Evolutionary conservation across 2,797 vertebrate genomes (phyloP).

Genomic region (Mycteria americana): DNA sequence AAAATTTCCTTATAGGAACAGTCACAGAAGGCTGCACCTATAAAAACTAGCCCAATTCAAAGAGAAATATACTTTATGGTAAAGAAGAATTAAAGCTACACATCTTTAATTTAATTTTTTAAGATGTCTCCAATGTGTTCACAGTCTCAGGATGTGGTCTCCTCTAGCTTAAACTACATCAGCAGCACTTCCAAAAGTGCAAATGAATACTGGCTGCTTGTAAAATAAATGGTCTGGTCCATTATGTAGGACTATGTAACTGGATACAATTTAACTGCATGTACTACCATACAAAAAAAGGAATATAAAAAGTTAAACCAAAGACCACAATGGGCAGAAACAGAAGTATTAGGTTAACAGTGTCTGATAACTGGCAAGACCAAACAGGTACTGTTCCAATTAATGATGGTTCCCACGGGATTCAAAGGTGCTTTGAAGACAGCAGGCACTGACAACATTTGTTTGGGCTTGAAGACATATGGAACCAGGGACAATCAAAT

Average conservation of each 20-base stretch:
- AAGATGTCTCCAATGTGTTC: not conserved
- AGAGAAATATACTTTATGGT: not conserved
- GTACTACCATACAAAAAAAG: not conserved
- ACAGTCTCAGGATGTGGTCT: not conserved
- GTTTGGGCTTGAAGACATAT: not conserved
- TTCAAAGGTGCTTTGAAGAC: slow-evolving; percentile 8
- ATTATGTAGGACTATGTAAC: not conserved
- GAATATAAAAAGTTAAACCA: not conserved
- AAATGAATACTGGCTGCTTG: not conserved
- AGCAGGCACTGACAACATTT: not conserved
- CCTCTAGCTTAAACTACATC: not conserved
- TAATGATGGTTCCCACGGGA: not conserved
- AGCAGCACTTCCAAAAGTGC: not conserved
- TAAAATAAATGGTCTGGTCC: not conserved
- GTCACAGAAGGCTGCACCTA: not conserved
- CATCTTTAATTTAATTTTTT: not conserved
- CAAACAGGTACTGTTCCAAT: not conserved
- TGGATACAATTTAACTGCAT: not conserved
- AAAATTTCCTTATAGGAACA: not conserved
- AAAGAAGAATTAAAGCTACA: not conserved
- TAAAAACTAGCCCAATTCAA: not conserved
- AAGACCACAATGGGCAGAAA: not conserved
- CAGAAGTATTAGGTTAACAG: not conserved
- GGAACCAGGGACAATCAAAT: not conserved
- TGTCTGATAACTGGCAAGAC: not conserved